Percentiles rank a stretch among this genome's conserved stretches.
Evolutionary conservation across 2,797 vertebrate genomes (phyloP).

Genomic region (Phylloscopus collybita): DNA sequence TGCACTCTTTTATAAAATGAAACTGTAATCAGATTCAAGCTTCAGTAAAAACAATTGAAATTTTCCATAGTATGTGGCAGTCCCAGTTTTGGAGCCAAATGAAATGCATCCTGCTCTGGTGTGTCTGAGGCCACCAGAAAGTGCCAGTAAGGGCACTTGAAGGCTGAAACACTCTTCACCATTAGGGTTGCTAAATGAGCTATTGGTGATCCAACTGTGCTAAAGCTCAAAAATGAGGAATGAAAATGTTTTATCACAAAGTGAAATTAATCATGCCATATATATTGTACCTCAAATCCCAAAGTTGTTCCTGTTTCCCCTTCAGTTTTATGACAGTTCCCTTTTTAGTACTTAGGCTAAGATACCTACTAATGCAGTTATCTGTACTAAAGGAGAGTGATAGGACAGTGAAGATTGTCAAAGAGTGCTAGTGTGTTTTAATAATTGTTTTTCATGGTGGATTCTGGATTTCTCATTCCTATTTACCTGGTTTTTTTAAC

Average conservation of each 20-base stretch:
- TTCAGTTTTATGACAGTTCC: not conserved
- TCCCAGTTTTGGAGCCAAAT: not conserved
- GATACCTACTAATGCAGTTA: not conserved
- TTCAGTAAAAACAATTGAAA: not conserved
- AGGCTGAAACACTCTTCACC: not conserved
- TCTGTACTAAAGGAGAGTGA: not conserved
- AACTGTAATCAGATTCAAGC: not conserved
- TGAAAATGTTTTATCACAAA: not conserved
- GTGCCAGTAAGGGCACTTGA: not conserved
- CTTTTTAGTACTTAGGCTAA: not conserved
- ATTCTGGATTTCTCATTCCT: not conserved
- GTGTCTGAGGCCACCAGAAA: not conserved
- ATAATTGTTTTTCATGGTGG: not conserved
- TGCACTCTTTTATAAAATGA: not conserved
- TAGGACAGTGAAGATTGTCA: not conserved
- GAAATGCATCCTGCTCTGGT: not conserved
- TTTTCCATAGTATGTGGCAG: not conserved
- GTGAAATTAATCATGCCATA: not conserved
- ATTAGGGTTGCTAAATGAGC: not conserved
- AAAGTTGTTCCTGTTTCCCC: not conserved
- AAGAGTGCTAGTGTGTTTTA: not conserved
- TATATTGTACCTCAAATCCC: not conserved
- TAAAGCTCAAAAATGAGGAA: not conserved
- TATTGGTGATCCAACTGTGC: accelerated
- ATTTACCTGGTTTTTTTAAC: not conserved